Evolutionary conservation across 2,797 vertebrate genomes (phyloP).

Genomic region (Clangula hyemalis): DNA sequence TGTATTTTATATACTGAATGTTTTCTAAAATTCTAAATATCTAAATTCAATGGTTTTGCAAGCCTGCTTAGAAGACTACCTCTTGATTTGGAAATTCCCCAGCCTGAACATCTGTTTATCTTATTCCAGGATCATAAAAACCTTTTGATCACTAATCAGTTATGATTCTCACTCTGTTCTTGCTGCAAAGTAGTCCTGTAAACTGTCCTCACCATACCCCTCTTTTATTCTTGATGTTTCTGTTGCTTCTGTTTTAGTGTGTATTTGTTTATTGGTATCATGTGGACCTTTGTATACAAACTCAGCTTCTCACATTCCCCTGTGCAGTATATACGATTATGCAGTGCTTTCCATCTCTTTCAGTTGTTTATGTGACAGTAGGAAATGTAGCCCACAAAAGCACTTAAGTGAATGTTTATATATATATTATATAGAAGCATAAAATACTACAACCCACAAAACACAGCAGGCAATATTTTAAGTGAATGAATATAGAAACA

Average conservation of each 20-base stretch:
- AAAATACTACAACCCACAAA: background rate
- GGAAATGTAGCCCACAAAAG: background rate
- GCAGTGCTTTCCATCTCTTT: background rate
- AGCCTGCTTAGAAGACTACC: background rate
- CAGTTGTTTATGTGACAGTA: background rate
- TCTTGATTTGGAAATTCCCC: background rate
- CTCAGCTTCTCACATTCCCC: background rate
- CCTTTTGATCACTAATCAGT: background rate
- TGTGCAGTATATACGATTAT: background rate
- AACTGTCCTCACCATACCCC: background rate
- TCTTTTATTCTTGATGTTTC: background rate
- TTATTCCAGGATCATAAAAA: background rate
- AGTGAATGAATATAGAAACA: background rate
- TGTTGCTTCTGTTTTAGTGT: background rate
- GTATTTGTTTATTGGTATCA: background rate
- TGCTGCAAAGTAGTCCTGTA: accelerated
- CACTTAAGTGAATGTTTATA: background rate
- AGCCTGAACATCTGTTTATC: background rate
- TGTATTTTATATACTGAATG: background rate
- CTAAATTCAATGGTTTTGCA: background rate
- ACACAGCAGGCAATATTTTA: no score
- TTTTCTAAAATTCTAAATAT: background rate
- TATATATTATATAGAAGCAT: background rate
- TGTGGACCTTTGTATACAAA: background rate
- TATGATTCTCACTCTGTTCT: background rate